Percentiles rank a stretch among this genome's conserved stretches.
Conservation (phyloP, 2,113 vertebrate species). For the Coptodon rendalli region DNA sequence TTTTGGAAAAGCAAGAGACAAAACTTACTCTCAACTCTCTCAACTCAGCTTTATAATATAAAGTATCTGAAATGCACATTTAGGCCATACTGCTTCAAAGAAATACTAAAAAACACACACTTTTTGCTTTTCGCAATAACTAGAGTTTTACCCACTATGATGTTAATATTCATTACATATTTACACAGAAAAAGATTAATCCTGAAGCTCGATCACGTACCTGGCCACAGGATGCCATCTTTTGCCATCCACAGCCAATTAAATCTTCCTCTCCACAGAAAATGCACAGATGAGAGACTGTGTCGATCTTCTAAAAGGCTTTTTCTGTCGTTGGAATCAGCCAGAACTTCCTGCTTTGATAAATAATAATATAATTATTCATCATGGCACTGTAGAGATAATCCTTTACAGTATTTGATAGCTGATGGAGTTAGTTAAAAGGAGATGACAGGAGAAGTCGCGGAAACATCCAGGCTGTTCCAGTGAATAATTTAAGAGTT, state of each 20-base stretch:
- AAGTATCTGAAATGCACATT: neutral
- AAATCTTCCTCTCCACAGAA: neutral
- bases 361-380: neutral
- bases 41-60: neutral
- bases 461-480: neutral
- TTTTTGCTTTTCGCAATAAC: neutral
- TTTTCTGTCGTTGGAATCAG: neutral
- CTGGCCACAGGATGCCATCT: neutral
- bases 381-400: neutral
- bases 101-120: neutral
- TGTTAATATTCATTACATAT: neutral
- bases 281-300: neutral
- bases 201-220: neutral
- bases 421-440: conserved; percentile 9
- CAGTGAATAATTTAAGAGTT: conserved; percentile 15
- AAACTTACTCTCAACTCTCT: neutral
- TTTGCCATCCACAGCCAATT: neutral
- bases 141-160: neutral
- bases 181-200: neutral
- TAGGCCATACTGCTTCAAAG: neutral
- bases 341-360: neutral
- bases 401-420: neutral
- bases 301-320: neutral
- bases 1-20: neutral
- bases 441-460: neutral